Evolutionary conservation across 2,113 vertebrate species (phyloP), one percentile per base, ranked within the genome.

Genomic region (Atractosteus spatula): DNA sequence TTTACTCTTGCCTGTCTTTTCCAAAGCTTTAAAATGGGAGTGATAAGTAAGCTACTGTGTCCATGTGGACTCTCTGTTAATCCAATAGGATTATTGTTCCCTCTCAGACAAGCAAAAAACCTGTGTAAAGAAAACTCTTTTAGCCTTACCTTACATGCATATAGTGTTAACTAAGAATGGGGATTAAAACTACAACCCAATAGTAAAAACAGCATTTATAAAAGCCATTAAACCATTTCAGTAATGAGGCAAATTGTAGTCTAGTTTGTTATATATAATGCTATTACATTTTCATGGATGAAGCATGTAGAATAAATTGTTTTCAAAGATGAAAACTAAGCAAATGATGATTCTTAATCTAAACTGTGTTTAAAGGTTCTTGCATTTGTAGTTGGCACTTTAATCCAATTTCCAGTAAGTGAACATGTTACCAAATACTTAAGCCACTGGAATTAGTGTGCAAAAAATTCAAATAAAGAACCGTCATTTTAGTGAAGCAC

Each of bases 361-460:
- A 12, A 63, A n/a, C 62, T 63, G 16, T 63, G 11, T 29, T 59
- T 51, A 78, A 82, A 81, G 76, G 77, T 81, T 69, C 6, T 80
- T 57, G 63, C 75, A 84, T 78, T 69, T 85, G 84, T 80, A 82
- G 74, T 65, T 77, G 75, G 75, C 74, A 81, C 71, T 76, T 87
- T 88, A 70, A 76, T 66, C 45, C 42, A 51, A 68, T 59, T 68
- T 74, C 68, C 57, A 62, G 55, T 41, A 47, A 68, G 55, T 71
- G 66, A 66, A 70, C 67, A 42, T 77, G 74, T 57, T 73, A 54
- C 69, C 82, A 80, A 78, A 73, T 70, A 44, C 71, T 66, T 88
- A 88, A 90, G 79, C 84, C 71, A 76, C 75, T 84, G 81, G 83
- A 55, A 82, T 77, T 78, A 80, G 77, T 86, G 82, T 87, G 75